These are phyloP conservation scores for Priapulus caudatus DNA, from an alignment of 2,888 invertebrate species.

Conservation along the genomic window DNA sequence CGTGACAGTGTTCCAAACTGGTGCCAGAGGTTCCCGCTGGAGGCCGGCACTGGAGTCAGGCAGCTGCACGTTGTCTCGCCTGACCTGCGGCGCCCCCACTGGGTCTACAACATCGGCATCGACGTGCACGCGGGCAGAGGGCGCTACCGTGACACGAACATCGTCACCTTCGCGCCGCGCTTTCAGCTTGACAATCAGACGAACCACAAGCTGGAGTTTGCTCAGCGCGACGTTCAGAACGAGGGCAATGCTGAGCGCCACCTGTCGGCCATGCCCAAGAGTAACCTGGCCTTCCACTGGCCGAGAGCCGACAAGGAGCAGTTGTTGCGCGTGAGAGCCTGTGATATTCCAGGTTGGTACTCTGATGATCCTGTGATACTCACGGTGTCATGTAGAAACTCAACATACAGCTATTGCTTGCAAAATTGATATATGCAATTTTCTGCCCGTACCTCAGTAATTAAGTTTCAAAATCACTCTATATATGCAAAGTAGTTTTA, in stretches of 20 bases:
- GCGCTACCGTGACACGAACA: slow-evolving; percentile 74
- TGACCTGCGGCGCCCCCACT: no score
- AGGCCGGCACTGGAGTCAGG: slow-evolving; percentile 57
- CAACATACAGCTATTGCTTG: no score
- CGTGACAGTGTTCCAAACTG: slow-evolving; percentile 47
- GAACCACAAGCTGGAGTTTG: slow-evolving; percentile 60
- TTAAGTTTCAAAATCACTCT: no score
- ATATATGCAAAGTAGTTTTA: no score
- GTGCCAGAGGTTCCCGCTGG: slow-evolving; percentile 75
- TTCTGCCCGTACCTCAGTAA: no score
- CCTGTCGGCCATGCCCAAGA: slow-evolving; percentile 68
- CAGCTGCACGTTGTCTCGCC: slow-evolving; percentile 49
- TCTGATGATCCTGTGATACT: no score
- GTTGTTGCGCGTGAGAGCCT: slow-evolving; percentile 68
- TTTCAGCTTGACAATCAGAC: slow-evolving; percentile 86
- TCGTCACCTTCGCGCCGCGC: slow-evolving; percentile 81
- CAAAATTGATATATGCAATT: no score
- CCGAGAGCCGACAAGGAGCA: slow-evolving; percentile 77
- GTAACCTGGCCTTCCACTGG: slow-evolving; percentile 94
- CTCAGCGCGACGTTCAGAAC: no score
- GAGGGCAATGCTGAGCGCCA: slow-evolving; percentile 39
- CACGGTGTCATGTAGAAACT: no score
- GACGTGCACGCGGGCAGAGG: slow-evolving; percentile 76
- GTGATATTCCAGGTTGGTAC: slow-evolving; percentile 53
- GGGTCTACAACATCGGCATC: slow-evolving; percentile 73